phyloP scores from a whole-genome alignment of 1,140 invertebrate species.

The Drosophila ercepeae region DNA sequence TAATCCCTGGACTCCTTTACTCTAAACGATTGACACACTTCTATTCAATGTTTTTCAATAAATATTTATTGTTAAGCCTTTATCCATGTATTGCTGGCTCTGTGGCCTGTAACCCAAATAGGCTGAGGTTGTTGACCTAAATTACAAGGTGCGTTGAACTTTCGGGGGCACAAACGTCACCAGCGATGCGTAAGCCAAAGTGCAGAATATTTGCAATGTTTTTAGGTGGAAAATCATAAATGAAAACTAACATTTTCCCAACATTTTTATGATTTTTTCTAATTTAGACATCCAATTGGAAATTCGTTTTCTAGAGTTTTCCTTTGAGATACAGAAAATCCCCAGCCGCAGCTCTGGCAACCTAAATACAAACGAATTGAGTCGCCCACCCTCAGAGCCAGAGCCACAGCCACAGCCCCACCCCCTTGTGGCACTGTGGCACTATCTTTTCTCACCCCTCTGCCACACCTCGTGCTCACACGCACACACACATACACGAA shows the following conservation, averaged over 20 bases:
- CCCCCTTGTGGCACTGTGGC: not conserved
- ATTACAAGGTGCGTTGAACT: constrained; percentile 82
- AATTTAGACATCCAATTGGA: not conserved
- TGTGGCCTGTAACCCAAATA: constrained; percentile 59
- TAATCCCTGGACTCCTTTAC: not conserved
- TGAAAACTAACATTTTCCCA: not conserved
- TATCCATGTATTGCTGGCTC: not conserved
- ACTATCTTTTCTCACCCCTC: constrained; percentile 17
- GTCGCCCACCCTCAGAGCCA: constrained; percentile 4
- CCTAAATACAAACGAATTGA: constrained; percentile 34
- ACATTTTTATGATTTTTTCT: not conserved
- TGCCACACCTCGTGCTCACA: constrained; percentile 38
- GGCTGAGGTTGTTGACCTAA: constrained; percentile 79
- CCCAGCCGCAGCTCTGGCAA: constrained; percentile 19
- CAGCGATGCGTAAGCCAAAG: constrained; percentile 27
- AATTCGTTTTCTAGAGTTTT: constrained; percentile 58
- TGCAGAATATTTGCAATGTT: not conserved
- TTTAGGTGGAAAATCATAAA: no score
- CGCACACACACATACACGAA: constrained; percentile 29
- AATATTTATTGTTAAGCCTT: not conserved
- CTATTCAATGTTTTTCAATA: not conserved
- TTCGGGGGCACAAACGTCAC: constrained; percentile 40
- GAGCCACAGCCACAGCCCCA: not conserved
- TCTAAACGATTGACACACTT: not conserved
- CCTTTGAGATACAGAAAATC: constrained; percentile 21